Evolutionary conservation across 2,113 vertebrate species (phyloP).

Genomic region (Tilapia sparmanii): DNA sequence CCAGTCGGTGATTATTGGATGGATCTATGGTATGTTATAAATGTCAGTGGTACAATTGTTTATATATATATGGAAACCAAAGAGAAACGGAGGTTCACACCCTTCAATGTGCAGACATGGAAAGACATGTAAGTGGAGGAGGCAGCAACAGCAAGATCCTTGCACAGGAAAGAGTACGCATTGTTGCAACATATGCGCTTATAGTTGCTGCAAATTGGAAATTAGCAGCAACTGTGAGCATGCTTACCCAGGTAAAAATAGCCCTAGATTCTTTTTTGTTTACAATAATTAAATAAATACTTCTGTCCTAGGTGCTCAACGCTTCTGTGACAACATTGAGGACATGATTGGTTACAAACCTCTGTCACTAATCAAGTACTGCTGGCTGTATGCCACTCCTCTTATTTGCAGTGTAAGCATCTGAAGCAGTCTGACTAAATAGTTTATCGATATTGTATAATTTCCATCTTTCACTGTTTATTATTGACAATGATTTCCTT

Average conservation of each 20-base stretch:
- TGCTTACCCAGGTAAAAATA: not conserved
- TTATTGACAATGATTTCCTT: not conserved
- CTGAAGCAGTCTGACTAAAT: not conserved
- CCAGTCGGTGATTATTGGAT: slow-evolving; percentile 63
- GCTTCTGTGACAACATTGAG: slow-evolving; percentile 64
- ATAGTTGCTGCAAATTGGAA: not conserved
- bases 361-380: slow-evolving; percentile 57
- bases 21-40: slow-evolving; percentile 65
- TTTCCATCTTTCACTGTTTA: not conserved
- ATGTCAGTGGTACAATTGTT: not conserved
- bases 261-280: not conserved
- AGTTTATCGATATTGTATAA: not conserved
- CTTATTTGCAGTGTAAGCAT: slow-evolving; percentile 56
- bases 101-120: not conserved
- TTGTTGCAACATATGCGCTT: not conserved
- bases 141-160: not conserved
- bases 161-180: not conserved
- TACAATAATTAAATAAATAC: not conserved
- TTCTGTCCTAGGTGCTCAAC: slow-evolving; percentile 52
- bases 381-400: slow-evolving; percentile 62
- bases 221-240: not conserved
- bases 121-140: not conserved
- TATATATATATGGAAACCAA: not conserved
- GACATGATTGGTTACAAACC: slow-evolving; percentile 72
- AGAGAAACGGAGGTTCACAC: not conserved